A percentile compares a stretch with the other conserved stretches of the same genome.
phyloP scores from a whole-genome alignment of 2,797 vertebrate genomes.

The Ficedula albicollis region DNA sequence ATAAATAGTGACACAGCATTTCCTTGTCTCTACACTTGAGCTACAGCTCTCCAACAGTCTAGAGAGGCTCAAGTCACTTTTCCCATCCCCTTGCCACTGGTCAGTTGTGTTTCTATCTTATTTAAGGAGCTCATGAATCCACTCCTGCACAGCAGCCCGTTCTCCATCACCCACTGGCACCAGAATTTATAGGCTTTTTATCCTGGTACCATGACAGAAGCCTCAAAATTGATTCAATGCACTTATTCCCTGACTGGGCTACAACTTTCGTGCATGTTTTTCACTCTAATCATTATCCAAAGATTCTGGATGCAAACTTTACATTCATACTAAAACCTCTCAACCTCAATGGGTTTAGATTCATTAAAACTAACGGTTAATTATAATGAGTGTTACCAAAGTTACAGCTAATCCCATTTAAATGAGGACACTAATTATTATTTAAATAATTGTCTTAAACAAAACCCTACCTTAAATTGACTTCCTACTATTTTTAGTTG shows the following conservation, averaged over 20 bases:
- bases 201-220: background rate
- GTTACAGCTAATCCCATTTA: background rate
- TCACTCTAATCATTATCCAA: background rate
- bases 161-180: background rate
- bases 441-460: background rate
- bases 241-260: background rate
- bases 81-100: background rate
- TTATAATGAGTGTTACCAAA: background rate
- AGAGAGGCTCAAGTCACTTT: background rate
- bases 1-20: background rate
- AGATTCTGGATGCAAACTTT: background rate
- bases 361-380: background rate
- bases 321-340: background rate
- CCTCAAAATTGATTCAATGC: background rate
- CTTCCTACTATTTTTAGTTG: background rate
- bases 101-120: rapidly evolving
- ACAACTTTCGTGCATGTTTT: background rate
- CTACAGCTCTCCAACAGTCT: rapidly evolving
- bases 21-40: background rate
- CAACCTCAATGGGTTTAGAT: no score
- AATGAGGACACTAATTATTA: background rate
- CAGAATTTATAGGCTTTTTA: background rate
- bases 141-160: background rate
- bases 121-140: background rate
- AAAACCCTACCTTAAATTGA: background rate